Base-by-base conservation (phyloP, 2,113 vertebrate genomes). In the Python bivittatus region DNA sequence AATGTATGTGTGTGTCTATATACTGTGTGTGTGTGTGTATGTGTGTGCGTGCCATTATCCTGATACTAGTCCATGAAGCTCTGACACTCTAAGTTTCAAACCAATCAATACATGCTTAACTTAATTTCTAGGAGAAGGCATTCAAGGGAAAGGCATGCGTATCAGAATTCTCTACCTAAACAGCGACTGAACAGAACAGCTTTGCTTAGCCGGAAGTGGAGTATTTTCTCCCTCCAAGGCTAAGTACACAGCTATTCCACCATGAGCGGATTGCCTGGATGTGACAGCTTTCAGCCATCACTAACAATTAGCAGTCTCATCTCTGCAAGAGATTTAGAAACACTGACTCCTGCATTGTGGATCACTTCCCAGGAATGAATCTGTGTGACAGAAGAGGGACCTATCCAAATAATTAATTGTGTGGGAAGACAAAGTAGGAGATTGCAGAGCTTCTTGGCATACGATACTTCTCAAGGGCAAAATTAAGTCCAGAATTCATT, bases 231-330 rank as follows among this genome's bases (percentile, higher is more conserved):
- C 12, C 93, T 90, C 8, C 11, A 13, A 94, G 93, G 88, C 95
- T 94, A 92, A 96, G 95, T 93, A 92, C 88, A 86, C 94, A 92
- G 89, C 91, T 54, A 84, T 92, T 92, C 90, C 53, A 22, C 57
- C 61, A 56, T 86, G 88, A 89, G 94, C 95, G 53, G 92, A 94
- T 86, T 93, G 95, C 93, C 94, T 91, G 93, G 93, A 91, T 92
- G 94, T 95, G 96, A 95, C 94, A 93, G 95, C 93, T 96, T 92
- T 91, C 95, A 94, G 95, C 94, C 57, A 95, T 95, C 95, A 94
- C 95, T 95, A 93, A 93, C 96, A 96, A 96, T 96, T 95, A 96
- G 93, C 93, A 94, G 93, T 95, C 95, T 27, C 95, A 94, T 92
- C 91, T 86, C 92, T 96, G 94, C 93, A 93, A 52, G 95, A 96